phyloP scores from a whole-genome alignment of 2,888 invertebrate genomes.

The Odontocerum albicorne region DNA sequence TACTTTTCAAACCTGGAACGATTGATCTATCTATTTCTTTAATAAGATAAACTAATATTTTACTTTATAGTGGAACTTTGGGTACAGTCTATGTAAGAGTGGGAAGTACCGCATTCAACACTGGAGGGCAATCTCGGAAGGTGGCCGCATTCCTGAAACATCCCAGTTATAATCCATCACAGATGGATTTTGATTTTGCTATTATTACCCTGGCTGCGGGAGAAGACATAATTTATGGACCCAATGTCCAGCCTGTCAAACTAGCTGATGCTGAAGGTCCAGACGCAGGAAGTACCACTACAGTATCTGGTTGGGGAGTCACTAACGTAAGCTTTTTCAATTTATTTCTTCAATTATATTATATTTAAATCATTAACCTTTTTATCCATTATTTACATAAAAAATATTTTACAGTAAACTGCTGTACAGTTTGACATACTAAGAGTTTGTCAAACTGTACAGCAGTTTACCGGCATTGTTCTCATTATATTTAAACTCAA shows the following conservation, averaged over 20 bases:
- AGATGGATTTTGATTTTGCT: constrained; percentile 41
- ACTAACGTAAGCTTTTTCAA: constrained; percentile 18
- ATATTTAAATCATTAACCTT: too few relatives aligned
- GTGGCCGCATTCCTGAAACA: constrained; percentile 39
- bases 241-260: constrained; percentile 6
- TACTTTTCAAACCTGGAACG: too few relatives aligned
- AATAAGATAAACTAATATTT: too few relatives aligned
- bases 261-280: constrained; percentile 20
- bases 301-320: constrained; percentile 34
- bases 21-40: too few relatives aligned
- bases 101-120: constrained; percentile 38
- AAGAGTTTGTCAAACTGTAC: too few relatives aligned
- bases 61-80: too few relatives aligned
- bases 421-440: background rate
- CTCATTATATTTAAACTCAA: too few relatives aligned
- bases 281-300: constrained; percentile 15
- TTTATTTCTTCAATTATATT: too few relatives aligned
- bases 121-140: constrained; percentile 39
- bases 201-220: constrained; percentile 14
- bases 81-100: constrained; percentile 39
- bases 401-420: background rate
- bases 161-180: constrained; percentile 38
- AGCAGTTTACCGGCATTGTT: too few relatives aligned
- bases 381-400: too few relatives aligned
- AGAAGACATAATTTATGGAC: constrained; percentile 17